phyloP scores from a whole-genome alignment of 2,797 vertebrate species.

The Tauraco hartlaubi region DNA sequence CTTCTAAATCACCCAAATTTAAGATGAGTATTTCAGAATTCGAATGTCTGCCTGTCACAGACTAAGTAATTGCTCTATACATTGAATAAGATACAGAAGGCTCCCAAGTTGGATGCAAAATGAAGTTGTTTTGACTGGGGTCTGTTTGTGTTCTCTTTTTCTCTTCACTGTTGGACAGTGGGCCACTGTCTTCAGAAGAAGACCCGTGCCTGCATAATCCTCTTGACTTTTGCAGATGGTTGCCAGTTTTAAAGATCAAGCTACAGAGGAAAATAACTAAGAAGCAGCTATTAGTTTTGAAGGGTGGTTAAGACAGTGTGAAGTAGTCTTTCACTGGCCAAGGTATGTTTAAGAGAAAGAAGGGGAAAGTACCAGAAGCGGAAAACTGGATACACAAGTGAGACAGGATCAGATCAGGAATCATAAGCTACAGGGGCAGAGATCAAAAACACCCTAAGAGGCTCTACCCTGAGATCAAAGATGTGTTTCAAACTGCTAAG shows the following conservation, averaged over 20 bases:
- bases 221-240: background rate
- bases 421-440: conserved; percentile 19
- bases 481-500: conserved; percentile 38
- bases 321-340: background rate
- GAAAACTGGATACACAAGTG: conserved; percentile 49
- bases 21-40: background rate
- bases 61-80: background rate
- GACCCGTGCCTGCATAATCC: background rate
- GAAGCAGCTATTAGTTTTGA: background rate
- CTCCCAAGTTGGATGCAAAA: background rate
- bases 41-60: background rate
- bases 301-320: background rate
- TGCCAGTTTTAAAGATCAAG: background rate
- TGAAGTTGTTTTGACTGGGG: background rate
- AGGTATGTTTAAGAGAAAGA: background rate
- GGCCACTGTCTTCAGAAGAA: background rate
- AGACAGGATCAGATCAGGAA: background rate
- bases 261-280: background rate
- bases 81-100: background rate
- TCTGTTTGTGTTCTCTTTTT: background rate
- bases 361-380: background rate
- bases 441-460: conserved; percentile 22
- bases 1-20: background rate
- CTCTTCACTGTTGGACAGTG: background rate
- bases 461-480: conserved; percentile 62